Base-by-base conservation (phyloP, 2,113 vertebrate species). In the Melanotaenia duboulayi region DNA sequence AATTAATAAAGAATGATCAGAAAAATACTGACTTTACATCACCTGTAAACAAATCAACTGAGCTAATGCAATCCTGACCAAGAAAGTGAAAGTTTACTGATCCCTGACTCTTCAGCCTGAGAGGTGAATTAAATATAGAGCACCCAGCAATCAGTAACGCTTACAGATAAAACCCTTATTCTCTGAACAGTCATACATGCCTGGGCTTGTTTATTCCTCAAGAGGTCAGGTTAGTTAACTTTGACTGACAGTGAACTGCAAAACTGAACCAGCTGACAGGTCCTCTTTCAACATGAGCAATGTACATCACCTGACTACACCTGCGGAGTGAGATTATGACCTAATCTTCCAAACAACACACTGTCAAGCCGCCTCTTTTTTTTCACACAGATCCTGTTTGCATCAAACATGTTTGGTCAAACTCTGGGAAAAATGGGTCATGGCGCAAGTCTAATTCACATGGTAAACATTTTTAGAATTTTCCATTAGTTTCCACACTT, bases 271-370 rank as follows among this genome's bases (percentile, higher is more conserved):
- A 78, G 60, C 71, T 82, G 55, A 77, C 56, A 57, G 42, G 7
- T 40, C 39, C 23, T 11, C 49, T 50, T 28, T 55, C 14, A 3
- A 24, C 8, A 69, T 86, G 71, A 85, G 51, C 50, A 83, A 76
- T 46, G 25, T 17, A 55, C 32, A 51, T 66, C 73, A 85, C 65
- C 67, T 79, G 77, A 83, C 73, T 57, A 4, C 37, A 75, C 74
- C 68, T 87, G 65, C 23, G 13, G 3, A 58, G 5, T 7, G 1
- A 52, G 50, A 63, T 52, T 44, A 48, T 67, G 55, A 71, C 20
- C 16, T 56, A 35, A 76, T 71, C 16, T 13, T 65, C 25, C 20
- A 69, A 77, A 65, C 11, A 71, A 69, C 35, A 16, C 20, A 14
- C 4, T 10, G 3, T 59, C 19, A 13, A 71, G 24, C 44, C 0